phyloP scores from a whole-genome alignment of 2,888 invertebrate species.

The Lacanobia oleracea region DNA sequence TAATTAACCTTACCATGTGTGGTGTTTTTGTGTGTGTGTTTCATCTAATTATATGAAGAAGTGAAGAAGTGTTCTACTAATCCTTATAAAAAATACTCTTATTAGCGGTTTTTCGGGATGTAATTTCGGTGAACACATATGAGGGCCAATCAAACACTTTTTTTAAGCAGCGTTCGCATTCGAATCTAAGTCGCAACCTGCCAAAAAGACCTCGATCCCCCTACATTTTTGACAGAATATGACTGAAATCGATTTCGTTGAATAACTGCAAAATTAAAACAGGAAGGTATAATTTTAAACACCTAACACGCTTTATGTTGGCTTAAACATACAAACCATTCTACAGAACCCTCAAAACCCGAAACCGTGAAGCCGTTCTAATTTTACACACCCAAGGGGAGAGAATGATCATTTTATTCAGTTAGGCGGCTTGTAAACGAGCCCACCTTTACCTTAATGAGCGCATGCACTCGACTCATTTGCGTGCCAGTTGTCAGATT shows the following conservation, averaged over 20 bases:
- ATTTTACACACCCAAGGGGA: slow-evolving; percentile 26
- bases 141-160: no score
- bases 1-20: no score
- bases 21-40: no score
- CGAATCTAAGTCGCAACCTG: no score
- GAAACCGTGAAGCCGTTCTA: slow-evolving; percentile 27
- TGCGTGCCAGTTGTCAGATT: slow-evolving; percentile 60
- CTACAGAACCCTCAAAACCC: slow-evolving; percentile 13
- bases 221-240: no score
- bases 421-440: slow-evolving; percentile 57
- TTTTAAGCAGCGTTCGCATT: no score
- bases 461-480: slow-evolving; percentile 56
- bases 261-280: no score
- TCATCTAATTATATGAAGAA: not conserved
- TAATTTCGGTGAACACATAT: no score
- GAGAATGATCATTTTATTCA: slow-evolving; percentile 61
- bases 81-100: not conserved
- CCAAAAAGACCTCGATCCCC: no score
- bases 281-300: not conserved
- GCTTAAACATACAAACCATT: not conserved
- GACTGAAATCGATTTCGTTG: no score
- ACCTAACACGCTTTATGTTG: no score
- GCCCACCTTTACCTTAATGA: slow-evolving; percentile 62
- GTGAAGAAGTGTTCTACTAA: not conserved
- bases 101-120: no score